These are phyloP conservation scores for Riptortus pedestris DNA, from an alignment of 1,140 invertebrate species.

Conservation along the genomic window DNA sequence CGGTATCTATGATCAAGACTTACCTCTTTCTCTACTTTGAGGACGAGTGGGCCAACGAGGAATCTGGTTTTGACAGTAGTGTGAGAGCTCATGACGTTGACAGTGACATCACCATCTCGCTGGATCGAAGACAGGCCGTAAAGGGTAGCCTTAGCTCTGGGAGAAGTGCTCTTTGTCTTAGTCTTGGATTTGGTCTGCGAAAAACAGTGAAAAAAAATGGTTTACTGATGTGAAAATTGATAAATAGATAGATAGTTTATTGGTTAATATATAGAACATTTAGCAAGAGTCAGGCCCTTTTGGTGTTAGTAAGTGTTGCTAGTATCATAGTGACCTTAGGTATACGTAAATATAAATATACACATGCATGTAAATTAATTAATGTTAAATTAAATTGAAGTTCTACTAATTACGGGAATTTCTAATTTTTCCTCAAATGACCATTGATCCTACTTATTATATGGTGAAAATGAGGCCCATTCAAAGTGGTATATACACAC, in stretches of 20 bases:
- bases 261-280: not conserved
- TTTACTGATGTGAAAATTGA: not conserved
- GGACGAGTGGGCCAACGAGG: slow-evolving; percentile 59
- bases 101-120: slow-evolving; percentile 63
- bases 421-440: too few species aligned
- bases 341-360: not conserved
- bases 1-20: too few species aligned
- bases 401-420: too few species aligned
- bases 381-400: not conserved
- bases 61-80: slow-evolving; percentile 73
- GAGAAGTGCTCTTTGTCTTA: slow-evolving; percentile 25
- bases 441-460: too few species aligned
- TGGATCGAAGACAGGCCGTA: slow-evolving; percentile 65
- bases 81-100: slow-evolving; percentile 63
- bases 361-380: not conserved
- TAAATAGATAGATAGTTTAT: not conserved
- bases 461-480: too few species aligned
- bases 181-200: slow-evolving; percentile 26
- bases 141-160: slow-evolving; percentile 59
- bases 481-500: too few species aligned
- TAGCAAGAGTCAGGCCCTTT: not conserved
- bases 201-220: slow-evolving; percentile 3
- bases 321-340: not conserved
- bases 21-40: slow-evolving; percentile 72
- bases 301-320: not conserved